A percentile compares a stretch with the other conserved stretches of the same genome.
Evolutionary conservation across 2,797 vertebrate genomes (phyloP).

Genomic region (Ptychobarbus kaznakovi): DNA sequence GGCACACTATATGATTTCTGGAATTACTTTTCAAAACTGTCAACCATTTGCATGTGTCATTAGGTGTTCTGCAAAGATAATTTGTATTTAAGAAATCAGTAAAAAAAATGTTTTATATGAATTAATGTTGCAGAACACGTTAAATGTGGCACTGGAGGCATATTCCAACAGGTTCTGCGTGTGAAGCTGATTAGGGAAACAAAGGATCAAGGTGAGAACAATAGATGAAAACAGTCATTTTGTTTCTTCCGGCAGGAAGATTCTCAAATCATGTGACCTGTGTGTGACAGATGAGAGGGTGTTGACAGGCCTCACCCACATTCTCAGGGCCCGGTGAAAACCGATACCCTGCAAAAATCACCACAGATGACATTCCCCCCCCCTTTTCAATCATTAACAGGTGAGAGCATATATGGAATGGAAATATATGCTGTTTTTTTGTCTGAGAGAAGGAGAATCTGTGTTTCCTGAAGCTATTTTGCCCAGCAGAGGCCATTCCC

Average conservation of each 20-base stretch:
- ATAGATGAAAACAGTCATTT: conserved; percentile 53
- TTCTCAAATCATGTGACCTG: conserved; percentile 68
- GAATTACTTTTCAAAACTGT: too few relatives aligned
- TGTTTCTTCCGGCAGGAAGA: conserved; percentile 55
- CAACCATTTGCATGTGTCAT: background rate
- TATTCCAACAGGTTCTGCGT: background rate
- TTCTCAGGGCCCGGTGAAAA: conserved; percentile 69
- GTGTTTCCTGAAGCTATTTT: conserved; percentile 75
- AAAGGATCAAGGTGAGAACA: conserved; percentile 43
- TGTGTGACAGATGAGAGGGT: conserved; percentile 74
- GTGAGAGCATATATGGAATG: conserved; percentile 62
- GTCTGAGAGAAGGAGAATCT: conserved; percentile 58
- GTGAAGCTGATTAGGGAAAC: conserved; percentile 35
- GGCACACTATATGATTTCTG: background rate
- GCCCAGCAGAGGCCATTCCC: conserved; percentile 77
- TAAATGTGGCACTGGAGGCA: background rate
- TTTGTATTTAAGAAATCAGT: background rate
- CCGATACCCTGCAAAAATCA: conserved; percentile 75
- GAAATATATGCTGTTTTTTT: conserved; percentile 58
- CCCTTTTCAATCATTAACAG: conserved; percentile 62
- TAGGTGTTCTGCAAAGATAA: background rate
- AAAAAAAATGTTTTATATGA: background rate
- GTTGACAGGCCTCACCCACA: conserved; percentile 73
- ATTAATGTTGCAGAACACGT: conserved; percentile 5
- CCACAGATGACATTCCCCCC: conserved; percentile 53